Base-by-base conservation (phyloP, 2,113 vertebrate species). In the Canis aureus region DNA sequence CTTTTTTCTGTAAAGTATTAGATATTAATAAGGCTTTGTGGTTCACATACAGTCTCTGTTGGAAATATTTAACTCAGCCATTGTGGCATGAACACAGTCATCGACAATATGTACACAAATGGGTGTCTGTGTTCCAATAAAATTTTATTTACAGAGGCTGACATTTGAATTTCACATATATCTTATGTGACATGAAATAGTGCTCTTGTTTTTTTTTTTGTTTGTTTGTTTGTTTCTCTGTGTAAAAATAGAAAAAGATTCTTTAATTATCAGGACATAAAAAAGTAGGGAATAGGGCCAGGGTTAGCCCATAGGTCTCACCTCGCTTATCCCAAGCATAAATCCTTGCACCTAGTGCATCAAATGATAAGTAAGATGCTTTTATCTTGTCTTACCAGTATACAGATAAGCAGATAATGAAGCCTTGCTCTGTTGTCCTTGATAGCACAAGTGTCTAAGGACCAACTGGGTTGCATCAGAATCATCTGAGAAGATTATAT, bases 391-490 rank as follows among this genome's bases (percentile, higher is more conserved):
- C 9, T 76, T 86, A 9, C 2, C 53, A 71, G 10, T 1, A 29
- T 11, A 57, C 38, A 80, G 5, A 59, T 22, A 12, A 78, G 19
- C 17, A 32, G 12, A 32, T 10, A 0, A 20, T 7, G 11, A 53
- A 67, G 22, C 1, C 13, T 4, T 78, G 0, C 1, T 4, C 0
- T 17, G 71, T 78, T 78, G 19, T 38, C 1, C 0, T 8, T 3
- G 12, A n/a, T 0, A 69, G 4, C 15, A 25, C 0, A 11, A 55
- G 22, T 35, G 71, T 64, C 29, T n/a, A 91, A 49, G 22, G 60
- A 76, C 51, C 23, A 12, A 60, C 6, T 23, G 19, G 6, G 10
- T 8, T 59, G 10, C 23, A 60, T 67, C 11, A 12, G 71, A 67
- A 67, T 59, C 20, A 60, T 3, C 29, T 62, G 15, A 74, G 35